These are phyloP conservation scores for Arenaria interpres DNA, from an alignment of 2,113 vertebrate genomes.

Conservation along the genomic window DNA sequence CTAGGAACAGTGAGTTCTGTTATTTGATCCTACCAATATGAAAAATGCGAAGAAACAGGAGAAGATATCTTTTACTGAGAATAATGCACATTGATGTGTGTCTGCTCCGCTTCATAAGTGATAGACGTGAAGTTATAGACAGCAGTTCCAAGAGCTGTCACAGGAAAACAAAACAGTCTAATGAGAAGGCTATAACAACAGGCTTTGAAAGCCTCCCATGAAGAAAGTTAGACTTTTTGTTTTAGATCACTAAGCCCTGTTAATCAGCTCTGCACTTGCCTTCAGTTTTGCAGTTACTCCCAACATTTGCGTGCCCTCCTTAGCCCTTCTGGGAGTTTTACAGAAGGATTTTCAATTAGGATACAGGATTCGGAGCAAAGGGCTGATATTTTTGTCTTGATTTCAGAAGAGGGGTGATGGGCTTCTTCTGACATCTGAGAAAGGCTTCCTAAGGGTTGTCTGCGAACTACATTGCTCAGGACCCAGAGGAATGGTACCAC, in stretches of 20 bases:
- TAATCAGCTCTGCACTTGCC: background rate
- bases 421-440: background rate
- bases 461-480: fast-evolving
- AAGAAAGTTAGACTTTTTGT: background rate
- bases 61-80: background rate
- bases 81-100: background rate
- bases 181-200: background rate
- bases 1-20: background rate
- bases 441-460: background rate
- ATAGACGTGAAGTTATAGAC: background rate
- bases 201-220: background rate
- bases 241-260: background rate
- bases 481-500: background rate
- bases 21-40: background rate
- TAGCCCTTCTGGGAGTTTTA: background rate
- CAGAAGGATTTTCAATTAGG: background rate
- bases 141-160: background rate
- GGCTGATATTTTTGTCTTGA: background rate
- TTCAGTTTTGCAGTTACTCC: background rate
- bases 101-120: background rate
- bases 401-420: background rate
- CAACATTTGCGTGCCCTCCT: background rate
- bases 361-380: background rate
- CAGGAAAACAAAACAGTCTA: background rate
- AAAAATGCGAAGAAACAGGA: background rate